Conservation (phyloP, 2,113 vertebrate genomes). For the Hucho hucho region DNA sequence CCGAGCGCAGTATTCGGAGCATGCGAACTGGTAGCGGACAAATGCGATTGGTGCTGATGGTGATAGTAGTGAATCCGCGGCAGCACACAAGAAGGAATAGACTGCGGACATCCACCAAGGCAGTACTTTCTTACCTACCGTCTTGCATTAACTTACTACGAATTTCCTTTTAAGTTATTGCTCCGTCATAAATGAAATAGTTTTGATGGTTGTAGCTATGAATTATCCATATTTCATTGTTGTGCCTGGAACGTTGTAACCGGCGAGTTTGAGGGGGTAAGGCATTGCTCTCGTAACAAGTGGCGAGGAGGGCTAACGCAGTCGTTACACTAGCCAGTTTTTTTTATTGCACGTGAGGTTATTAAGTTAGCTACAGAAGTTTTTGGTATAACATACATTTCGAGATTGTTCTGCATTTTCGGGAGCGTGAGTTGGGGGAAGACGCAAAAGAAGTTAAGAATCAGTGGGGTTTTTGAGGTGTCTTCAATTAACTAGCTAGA, state of each 20-base stretch:
- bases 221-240: neutral
- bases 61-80: constrained; percentile 49
- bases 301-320: constrained; percentile 31
- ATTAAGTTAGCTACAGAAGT: too few species aligned
- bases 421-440: too few species aligned
- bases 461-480: too few species aligned
- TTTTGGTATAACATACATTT: too few species aligned
- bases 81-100: constrained; percentile 21
- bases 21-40: constrained; percentile 77
- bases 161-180: neutral
- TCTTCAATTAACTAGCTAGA: too few species aligned
- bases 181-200: neutral
- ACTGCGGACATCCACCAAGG: constrained; percentile 12
- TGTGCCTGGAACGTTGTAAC: constrained; percentile 33
- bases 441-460: too few species aligned
- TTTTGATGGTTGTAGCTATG: constrained; percentile 20
- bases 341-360: too few species aligned
- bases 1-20: constrained; percentile 73
- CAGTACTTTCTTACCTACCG: neutral
- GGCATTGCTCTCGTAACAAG: neutral
- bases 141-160: neutral
- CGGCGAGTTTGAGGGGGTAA: constrained; percentile 48
- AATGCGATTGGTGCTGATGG: constrained; percentile 81
- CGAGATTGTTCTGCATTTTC: too few species aligned
- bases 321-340: constrained; percentile 9